Percentiles rank a stretch among this genome's conserved stretches.
Evolutionary conservation across 2,888 invertebrate genomes (phyloP).

Genomic region (Idaea dimidiata): DNA sequence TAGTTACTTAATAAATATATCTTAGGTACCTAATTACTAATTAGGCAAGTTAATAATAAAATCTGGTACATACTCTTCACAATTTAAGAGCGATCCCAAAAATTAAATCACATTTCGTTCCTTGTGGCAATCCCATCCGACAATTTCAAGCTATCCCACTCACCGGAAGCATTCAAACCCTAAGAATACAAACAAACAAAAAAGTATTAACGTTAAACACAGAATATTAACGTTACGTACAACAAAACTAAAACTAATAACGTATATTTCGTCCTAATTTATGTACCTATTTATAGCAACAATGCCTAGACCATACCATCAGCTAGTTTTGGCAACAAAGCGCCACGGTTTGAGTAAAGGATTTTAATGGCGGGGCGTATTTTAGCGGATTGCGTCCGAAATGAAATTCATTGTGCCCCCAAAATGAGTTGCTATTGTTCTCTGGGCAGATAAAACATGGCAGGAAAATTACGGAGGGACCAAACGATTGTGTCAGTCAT

Average conservation of each 20-base stretch:
- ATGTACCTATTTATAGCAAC: slow-evolving; percentile 27
- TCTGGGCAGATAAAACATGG: slow-evolving; percentile 62
- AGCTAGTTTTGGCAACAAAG: slow-evolving; percentile 32
- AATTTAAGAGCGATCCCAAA: too few species aligned
- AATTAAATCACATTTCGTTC: too few species aligned
- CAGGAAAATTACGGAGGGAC: slow-evolving; percentile 72
- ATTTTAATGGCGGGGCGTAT: slow-evolving; percentile 64
- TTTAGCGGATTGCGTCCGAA: slow-evolving; percentile 64
- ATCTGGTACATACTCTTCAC: too few species aligned
- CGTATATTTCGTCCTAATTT: slow-evolving; percentile 27
- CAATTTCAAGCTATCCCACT: too few species aligned
- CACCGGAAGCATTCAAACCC: too few species aligned
- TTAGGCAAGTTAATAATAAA: too few species aligned
- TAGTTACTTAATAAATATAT: too few species aligned
- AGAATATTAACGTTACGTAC: too few species aligned
- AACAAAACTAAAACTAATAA: slow-evolving; percentile 22
- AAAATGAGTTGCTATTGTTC: slow-evolving; percentile 74
- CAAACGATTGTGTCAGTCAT: slow-evolving; percentile 58
- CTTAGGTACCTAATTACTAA: too few species aligned
- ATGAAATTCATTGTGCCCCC: slow-evolving; percentile 70
- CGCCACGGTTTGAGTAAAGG: slow-evolving; percentile 38
- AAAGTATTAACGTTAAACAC: too few species aligned
- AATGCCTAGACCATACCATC: slow-evolving; percentile 29
- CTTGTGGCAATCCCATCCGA: too few species aligned
- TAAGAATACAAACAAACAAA: too few species aligned